Conservation (phyloP, 2,888 invertebrate genomes). For the Phoronis australis region DNA sequence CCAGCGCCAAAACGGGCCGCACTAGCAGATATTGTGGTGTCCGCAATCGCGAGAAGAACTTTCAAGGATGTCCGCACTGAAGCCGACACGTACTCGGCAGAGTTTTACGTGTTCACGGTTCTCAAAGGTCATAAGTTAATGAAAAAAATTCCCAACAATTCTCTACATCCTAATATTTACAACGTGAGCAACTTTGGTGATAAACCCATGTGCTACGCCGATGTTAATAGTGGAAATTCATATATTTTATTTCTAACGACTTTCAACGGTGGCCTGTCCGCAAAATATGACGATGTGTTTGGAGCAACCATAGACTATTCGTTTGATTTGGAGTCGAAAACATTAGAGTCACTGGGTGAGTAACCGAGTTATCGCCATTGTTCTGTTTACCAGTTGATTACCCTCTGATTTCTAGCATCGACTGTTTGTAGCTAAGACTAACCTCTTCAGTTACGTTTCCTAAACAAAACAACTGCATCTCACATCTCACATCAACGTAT, state of each 20-base stretch:
- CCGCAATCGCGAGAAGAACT: conserved; percentile 26
- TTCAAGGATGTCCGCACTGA: conserved; percentile 31
- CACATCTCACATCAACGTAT: too few relatives aligned
- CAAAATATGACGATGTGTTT: conserved; percentile 50
- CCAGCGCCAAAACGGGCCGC: conserved; percentile 32
- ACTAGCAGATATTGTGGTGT: conserved; percentile 35
- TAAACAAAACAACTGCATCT: too few relatives aligned
- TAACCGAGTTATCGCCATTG: too few relatives aligned
- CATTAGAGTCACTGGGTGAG: conserved; percentile 40
- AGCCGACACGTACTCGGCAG: conserved; percentile 37
- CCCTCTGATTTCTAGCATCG: too few relatives aligned
- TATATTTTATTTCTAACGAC: conserved; percentile 46
- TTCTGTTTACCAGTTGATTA: too few relatives aligned
- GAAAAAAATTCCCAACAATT: conserved; percentile 14
- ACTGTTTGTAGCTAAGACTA: too few relatives aligned
- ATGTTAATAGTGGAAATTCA: conserved; percentile 31
- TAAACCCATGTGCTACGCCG: conserved; percentile 45
- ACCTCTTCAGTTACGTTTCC: too few relatives aligned
- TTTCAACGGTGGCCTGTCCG: conserved; percentile 38
- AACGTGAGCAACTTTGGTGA: conserved; percentile 49
- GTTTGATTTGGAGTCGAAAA: conserved; percentile 29
- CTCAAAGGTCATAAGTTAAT: conserved; percentile 27
- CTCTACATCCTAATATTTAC: conserved; percentile 19
- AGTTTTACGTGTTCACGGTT: conserved; percentile 29
- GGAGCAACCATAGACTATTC: conserved; percentile 39